Base-by-base conservation (phyloP, 2,888 invertebrate species). In the Patella depressa region DNA sequence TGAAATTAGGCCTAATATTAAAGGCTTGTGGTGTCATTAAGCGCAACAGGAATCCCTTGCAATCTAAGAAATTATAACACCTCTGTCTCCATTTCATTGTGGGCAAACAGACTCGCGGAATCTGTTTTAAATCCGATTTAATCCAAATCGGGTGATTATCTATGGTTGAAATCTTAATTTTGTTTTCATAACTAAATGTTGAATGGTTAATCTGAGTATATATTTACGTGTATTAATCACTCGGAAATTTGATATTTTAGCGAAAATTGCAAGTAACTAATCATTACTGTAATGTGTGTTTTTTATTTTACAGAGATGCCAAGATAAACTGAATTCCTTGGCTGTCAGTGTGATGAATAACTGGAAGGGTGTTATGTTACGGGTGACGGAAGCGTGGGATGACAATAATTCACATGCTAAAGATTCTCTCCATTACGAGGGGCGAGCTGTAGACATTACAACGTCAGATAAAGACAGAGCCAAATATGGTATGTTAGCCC, bases 341-440 rank as follows among this genome's bases (percentile, higher is more conserved):
- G 97, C 98, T 78, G 96, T 98, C 90, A 96, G 96, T 88, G 98
- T 98, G 92, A 97, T 98, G 97, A 98, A 98, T 93, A 96, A 97
- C 92, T 98, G 98, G 98, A 98, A 98, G 0, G 96, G 97, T n/a
- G 95, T 98, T 81, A 94, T 95, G 86, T 94, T 98, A 87, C 93
- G 97, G 78, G 98, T 98, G 82, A 97, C 96, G 83, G 98, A 98
- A 92, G 97, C 97, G 77, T 98, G 98, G 98, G 97, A 97, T 90
- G 98, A 98, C 91, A 19, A 17, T 7, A 96, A 96, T 89, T 96
- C 96, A 89, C 94, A 94, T 78, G 87, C 87, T 11, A 93, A 94
- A 83, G 95, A 96, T 90, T 97, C 97, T 74, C 94, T 98, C 85
- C 98, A 98, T 93, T 98, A 98, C 93, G 98, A 98, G 93, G 98